Evolutionary conservation across 2,797 vertebrate species (phyloP).

Genomic region (Betta splendens): DNA sequence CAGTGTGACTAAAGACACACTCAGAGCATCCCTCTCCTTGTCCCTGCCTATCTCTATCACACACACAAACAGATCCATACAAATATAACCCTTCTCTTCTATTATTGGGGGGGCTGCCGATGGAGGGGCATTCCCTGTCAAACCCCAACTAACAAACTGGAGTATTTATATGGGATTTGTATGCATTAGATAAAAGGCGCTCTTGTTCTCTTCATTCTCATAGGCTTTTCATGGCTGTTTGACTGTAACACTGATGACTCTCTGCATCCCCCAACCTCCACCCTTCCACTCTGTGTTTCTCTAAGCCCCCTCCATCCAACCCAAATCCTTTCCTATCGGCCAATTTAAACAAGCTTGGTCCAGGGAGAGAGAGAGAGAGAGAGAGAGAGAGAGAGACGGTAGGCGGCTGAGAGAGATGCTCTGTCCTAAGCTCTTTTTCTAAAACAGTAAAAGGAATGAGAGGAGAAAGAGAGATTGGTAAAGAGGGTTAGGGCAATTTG

Average conservation of each 20-base stretch:
- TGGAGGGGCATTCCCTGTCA: constrained; percentile 69
- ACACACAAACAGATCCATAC: constrained; percentile 37
- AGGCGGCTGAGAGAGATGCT: constrained; percentile 64
- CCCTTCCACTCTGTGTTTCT: constrained; percentile 72
- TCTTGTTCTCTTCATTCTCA: constrained; percentile 84
- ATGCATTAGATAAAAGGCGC: constrained; percentile 83
- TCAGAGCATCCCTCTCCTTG: constrained; percentile 46
- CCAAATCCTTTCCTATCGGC: constrained; percentile 83
- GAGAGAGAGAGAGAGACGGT: constrained; percentile 49
- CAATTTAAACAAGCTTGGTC: constrained; percentile 84
- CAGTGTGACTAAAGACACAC: constrained; percentile 65
- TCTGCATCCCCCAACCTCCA: constrained; percentile 58
- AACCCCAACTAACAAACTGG: constrained; percentile 76
- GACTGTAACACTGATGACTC: constrained; percentile 84
- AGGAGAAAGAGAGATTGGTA: constrained; percentile 51
- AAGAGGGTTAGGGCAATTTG: constrained; percentile 84
- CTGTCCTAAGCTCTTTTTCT: constrained; percentile 85
- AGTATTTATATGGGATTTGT: constrained; percentile 87
- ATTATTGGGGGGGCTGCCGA: constrained; percentile 33
- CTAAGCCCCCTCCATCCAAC: constrained; percentile 83
- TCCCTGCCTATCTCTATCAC: constrained; percentile 18
- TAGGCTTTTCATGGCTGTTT: constrained; percentile 84
- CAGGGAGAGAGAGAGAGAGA: constrained; percentile 68
- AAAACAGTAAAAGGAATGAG: constrained; percentile 72
- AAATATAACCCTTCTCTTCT: constrained; percentile 63